These are phyloP conservation scores for Acrobasis consociella DNA, from an alignment of 2,888 invertebrate species.

Conservation along the genomic window DNA sequence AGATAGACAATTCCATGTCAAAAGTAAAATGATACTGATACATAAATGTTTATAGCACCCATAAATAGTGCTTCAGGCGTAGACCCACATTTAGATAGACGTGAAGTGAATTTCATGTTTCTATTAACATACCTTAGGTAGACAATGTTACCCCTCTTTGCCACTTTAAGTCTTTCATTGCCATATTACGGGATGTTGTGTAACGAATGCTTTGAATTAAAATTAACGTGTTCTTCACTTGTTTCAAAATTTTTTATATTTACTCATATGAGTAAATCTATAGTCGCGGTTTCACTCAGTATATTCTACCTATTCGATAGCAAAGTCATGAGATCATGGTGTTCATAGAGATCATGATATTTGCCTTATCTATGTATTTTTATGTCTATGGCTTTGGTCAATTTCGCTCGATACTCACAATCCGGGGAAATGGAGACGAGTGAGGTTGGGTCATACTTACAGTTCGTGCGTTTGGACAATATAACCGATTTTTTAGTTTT, in stretches of 20 bases:
- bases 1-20: conserved; percentile 32
- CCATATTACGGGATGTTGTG: no score
- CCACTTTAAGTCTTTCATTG: no score
- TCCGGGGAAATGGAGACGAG: conserved; percentile 57
- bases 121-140: no score
- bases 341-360: not conserved
- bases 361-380: not conserved
- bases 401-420: conserved; percentile 51
- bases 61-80: conserved; percentile 47
- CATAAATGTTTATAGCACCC: conserved; percentile 65
- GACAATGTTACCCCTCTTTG: no score
- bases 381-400: conserved; percentile 34
- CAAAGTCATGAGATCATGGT: no score
- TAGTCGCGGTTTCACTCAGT: no score
- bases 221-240: no score
- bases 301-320: no score
- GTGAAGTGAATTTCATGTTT: not conserved
- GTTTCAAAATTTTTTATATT: no score
- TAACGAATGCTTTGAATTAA: no score
- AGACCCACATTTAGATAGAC: conserved; percentile 12
- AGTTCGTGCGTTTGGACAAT: conserved; percentile 17
- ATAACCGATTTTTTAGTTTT: not conserved
- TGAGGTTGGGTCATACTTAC: conserved; percentile 34
- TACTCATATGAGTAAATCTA: no score
- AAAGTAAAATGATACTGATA: conserved; percentile 63